Evolutionary conservation across 2,797 vertebrate species (phyloP), one percentile per base, ranked within the genome.

Genomic region (Taenioides sp.): DNA sequence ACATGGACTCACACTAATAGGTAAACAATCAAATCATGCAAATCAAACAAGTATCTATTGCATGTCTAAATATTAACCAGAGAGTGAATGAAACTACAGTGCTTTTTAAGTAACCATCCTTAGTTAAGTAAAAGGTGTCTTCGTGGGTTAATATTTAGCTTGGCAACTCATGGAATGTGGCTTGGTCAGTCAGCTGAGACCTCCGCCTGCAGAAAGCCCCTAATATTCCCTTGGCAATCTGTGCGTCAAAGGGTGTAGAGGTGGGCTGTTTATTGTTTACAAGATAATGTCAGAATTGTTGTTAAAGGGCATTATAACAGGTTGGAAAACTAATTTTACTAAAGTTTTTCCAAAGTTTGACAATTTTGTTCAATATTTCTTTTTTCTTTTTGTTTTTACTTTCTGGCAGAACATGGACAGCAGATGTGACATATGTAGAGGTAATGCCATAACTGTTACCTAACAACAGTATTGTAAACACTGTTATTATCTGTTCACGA

Each of bases 131-230:
- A 23, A 77, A 68, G 70, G 83, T 84, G 79, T 88, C 78, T 77
- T 61, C 67, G 76, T 79, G 85, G 86, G 89, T 91, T 90, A 88
- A 90, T 92, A 76, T 91, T 91, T 91, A 80, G 70, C 86, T 83
- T 80, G 87, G 84, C 64, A 31, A 71, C 64, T 74, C 73, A 31
- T 65, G 67, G 66, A 79, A 82, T 73, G 77, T 76, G 65, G 81
- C 80, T 82, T 77, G 84, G 85, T 84, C 82, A 81, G 78, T 88
- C 88, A 85, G 87, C 87, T 88, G 85, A 84, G 84, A 82, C 82
- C 77, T 80, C 80, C 84, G 80, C 80, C 80, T 76, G 67, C 70
- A 88, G 82, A 90, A 88, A 88, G 85, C 77, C 85, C 82, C 86
- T 88, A 74, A 64, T 80, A 85, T 81, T 84, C 82, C 80, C 77